These are phyloP conservation scores for Nothura maculosa DNA, from an alignment of 2,797 vertebrate species.

Conservation along the genomic window DNA sequence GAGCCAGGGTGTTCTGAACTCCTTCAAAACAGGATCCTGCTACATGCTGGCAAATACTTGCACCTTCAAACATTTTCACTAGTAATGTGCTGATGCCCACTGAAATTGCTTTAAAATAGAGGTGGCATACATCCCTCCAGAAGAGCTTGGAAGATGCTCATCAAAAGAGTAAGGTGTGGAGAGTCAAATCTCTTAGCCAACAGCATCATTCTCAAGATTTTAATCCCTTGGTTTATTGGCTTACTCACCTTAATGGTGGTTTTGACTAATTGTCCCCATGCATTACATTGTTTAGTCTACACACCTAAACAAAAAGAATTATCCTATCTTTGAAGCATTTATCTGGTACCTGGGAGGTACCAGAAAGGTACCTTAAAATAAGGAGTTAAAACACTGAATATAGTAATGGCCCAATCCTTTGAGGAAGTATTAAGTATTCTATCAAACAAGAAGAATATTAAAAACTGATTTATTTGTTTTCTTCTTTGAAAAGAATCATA, in stretches of 20 bases:
- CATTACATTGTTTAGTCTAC: background rate
- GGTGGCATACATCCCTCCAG: background rate
- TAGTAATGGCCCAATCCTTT: background rate
- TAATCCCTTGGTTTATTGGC: background rate
- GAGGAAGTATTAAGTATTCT: background rate
- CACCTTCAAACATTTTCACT: background rate
- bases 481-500: background rate
- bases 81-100: background rate
- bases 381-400: background rate
- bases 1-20: background rate
- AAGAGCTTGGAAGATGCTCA: background rate
- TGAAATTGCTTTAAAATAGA: background rate
- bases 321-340: background rate
- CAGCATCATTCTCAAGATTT: background rate
- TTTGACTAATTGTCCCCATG: background rate
- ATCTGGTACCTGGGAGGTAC: too few species aligned
- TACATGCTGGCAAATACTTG: background rate
- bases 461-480: background rate
- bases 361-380: background rate
- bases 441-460: background rate
- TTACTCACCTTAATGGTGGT: background rate
- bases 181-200: background rate
- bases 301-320: background rate
- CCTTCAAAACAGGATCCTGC: background rate
- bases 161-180: background rate